Evolutionary conservation across 64 coral and sea anemone species (phyloP), one percentile per base, ranked within the genome.

Genomic region (Stichodactyla helianthus): DNA sequence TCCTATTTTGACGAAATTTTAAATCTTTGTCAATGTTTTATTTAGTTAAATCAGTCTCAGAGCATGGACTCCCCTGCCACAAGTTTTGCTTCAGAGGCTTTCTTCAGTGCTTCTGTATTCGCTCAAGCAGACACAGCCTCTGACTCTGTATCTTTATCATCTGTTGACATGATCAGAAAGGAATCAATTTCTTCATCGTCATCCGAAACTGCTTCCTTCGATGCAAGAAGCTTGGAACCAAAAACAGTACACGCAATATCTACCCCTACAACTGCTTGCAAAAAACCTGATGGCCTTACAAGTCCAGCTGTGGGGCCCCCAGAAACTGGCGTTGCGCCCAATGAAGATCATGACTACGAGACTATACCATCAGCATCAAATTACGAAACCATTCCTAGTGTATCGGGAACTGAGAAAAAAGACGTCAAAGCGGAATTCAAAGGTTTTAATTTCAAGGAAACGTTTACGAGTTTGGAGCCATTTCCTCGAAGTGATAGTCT

Each of bases 131-230:
- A 95, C 28, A 89, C 89, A 31, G 71, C 85, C 19, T 88, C 90
- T 26, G 94, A 97, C 59, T 81, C 87, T 54, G 91, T 65, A 7
- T 97, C 94, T 25, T 67, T 88, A 50, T 86, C 91, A 90, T 93
- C 91, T 22, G 88, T 89, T 71, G 86, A 97, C 60, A 77, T 97
- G 14, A 11, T 90, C 14, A 89, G 94, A 85, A 97, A 77, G 85
- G 88, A 82, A 50, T 97, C 94, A 53, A 82, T 97, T 2, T 97
- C 94, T 3, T 97, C 94, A 2, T 65, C 67, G 19, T 93, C 91
- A 65, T 97, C 94, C 84, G 70, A 59, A 51, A 87, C 87, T 68
- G 71, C 20, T 4, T 52, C 83, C 20, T 92, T 83, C 61, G 59
- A 84, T 25, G 23, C 83, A 15, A 84, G 83, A 20, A 63, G 54